Evolutionary conservation across 2,888 invertebrate species (phyloP), one percentile per base, ranked within the genome.

Genomic region (Cylloceria caligata): DNA sequence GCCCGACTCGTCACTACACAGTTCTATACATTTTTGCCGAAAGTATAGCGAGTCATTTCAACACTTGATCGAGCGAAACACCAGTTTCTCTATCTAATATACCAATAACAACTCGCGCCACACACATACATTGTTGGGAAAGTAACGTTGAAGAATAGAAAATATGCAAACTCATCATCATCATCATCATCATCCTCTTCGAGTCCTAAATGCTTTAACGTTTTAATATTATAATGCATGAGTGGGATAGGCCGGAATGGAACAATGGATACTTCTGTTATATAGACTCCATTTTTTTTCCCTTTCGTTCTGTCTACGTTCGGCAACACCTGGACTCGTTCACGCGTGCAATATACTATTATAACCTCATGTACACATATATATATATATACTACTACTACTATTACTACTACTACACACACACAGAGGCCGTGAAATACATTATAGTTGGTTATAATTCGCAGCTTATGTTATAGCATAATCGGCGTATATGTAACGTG

Each of bases 271-370:
- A 79, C 79, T 75, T 82, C 45, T 78, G 39, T 71, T 71, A 30
- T 16, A 24, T 27, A 24, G 27, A 55, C 69, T 36, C 24, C 57
- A 34, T n/a, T 13, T 30, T 24, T 13, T 9, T 47, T 57, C 57
- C 65, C 21, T 39, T 27, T 47, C 19, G 5, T 30, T 49, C 34
- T 27, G 16, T 57, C 30, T 16, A 21, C 45, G 30, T 60, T 75
- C 67, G 45, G 47, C 75, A 79, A 71, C 82, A 82, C 79, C 82
- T 79, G 79, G 79, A 75, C n/a, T 82, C 75, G 68, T 67, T 82
- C 71, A 62, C 75, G 82, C 72, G 75, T 82, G 82, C 82, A 65
- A 78, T 82, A 71, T 82, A 62, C 24, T 45, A 68, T 68, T 47
- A 52, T 71, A 60, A 64, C n/a, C 45, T 47, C 13, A 27, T 27